phyloP scores from a whole-genome alignment of 1,140 invertebrate species.

The Ceratina australensis region DNA sequence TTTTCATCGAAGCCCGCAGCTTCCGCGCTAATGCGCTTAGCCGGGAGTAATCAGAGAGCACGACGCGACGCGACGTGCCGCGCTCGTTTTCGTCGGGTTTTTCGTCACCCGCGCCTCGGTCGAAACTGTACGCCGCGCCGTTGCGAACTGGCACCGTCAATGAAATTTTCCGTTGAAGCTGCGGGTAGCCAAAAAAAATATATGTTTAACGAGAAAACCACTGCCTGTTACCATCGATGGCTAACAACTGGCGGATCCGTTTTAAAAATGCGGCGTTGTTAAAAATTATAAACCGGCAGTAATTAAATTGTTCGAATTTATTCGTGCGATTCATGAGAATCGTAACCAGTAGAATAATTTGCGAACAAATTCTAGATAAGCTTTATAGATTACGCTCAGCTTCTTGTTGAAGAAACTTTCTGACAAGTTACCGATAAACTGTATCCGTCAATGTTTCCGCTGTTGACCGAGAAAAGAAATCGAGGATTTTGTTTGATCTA shows the following conservation, averaged over 20 bases:
- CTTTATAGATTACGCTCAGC: neutral
- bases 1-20: conserved; percentile 56
- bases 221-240: neutral
- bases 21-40: conserved; percentile 56
- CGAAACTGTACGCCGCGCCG: neutral
- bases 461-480: neutral
- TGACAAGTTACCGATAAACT: conserved; percentile 16
- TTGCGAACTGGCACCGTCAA: neutral
- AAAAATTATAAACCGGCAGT: neutral
- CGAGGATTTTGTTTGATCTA: conserved; percentile 5
- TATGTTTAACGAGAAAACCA: neutral
- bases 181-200: neutral
- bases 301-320: conserved; percentile 1
- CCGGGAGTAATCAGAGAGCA: conserved; percentile 53
- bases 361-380: neutral
- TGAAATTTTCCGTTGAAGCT: neutral
- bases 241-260: neutral
- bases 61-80: neutral
- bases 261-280: neutral
- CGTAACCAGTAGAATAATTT: neutral
- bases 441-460: neutral
- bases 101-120: neutral
- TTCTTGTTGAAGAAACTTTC: conserved; percentile 40
- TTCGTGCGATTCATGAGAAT: neutral
- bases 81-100: neutral